These are phyloP conservation scores for Siniperca knerii DNA, from an alignment of 2,113 vertebrate genomes.

Conservation along the genomic window DNA sequence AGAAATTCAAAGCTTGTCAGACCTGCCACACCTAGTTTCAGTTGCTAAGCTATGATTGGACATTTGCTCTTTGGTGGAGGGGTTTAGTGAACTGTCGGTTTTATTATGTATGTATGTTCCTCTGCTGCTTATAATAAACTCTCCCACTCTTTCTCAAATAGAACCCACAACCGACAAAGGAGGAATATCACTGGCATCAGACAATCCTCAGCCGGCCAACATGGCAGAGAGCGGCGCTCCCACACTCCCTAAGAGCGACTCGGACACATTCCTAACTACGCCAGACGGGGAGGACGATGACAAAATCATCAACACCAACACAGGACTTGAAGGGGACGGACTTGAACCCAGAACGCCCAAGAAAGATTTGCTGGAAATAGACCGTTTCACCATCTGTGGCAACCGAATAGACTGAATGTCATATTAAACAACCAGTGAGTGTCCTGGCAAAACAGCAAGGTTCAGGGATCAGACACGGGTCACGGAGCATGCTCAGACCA, in stretches of 20 bases:
- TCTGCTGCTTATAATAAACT: slow-evolving; percentile 4
- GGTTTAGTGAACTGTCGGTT: neutral
- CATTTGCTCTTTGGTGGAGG: neutral
- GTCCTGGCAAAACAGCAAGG: slow-evolving; percentile 48
- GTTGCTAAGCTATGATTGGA: neutral
- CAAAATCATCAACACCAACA: slow-evolving; percentile 79
- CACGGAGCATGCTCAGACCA: slow-evolving; percentile 55
- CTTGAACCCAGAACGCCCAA: slow-evolving; percentile 90
- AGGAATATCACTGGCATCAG: slow-evolving; percentile 80
- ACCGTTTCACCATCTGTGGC: slow-evolving; percentile 98
- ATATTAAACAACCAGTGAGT: neutral
- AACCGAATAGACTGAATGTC: slow-evolving; percentile 94
- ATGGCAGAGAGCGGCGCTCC: slow-evolving; percentile 83
- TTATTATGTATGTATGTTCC: neutral
- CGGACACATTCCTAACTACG: slow-evolving; percentile 95
- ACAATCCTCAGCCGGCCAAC: slow-evolving; percentile 84
- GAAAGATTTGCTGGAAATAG: slow-evolving; percentile 97
- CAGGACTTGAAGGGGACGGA: slow-evolving; percentile 86
- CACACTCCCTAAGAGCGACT: slow-evolving; percentile 90
- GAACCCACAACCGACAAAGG: slow-evolving; percentile 82
- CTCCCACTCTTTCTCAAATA: slow-evolving; percentile 63
- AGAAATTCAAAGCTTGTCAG: neutral
- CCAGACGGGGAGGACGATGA: slow-evolving; percentile 94
- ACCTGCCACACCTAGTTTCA: neutral
- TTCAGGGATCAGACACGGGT: slow-evolving; percentile 73